Base-by-base conservation (phyloP, 1,140 invertebrate species). In the Fopius arisanus region DNA sequence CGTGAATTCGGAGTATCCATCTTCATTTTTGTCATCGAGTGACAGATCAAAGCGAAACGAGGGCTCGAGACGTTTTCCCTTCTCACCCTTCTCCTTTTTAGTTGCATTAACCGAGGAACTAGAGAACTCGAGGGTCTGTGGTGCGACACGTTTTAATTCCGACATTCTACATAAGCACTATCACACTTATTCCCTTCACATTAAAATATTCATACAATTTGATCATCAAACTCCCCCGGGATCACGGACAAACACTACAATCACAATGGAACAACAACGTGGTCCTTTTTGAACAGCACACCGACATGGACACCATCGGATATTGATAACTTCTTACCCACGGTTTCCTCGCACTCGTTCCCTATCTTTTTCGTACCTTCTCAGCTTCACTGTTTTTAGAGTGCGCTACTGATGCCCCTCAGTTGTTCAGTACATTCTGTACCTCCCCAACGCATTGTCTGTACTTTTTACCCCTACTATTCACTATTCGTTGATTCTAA, bases 1-100 rank as follows among this genome's bases (percentile, higher is more conserved):
- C 85, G 90, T 92, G 88, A 89, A 92, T 86, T 92, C 91, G 67
- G 91, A 89, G 87, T 89, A 92, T 84, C 88, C 89, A 85, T 89
- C 87, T 82, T 92, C 91, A 82, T 90, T 92, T 12, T 91, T 91
- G 82, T 92, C 91, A 66, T 87, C 85, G 72, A 93, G 87, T 79
- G 87, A 86, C 75, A 93, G 81, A 62, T 85, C 84, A 81, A 93
- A 91, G 72, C 92, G 89, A 72, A 89, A 86, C 59, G 91, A 90
- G 79, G 88, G 88, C 76, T 84, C 82, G 74, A 83, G 79, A 76
- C 87, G 84, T 81, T 90, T 89, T 73, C 79, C 79, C 82, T 89
- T 88, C 80, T 89, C 83, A 73, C 79, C 79, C 80, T 83, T 88
- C 81, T 89, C 80, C 74, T 86, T 84, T 78, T 87, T 89, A 72